Percentiles rank a stretch among this genome's conserved stretches.
Conservation (phyloP, 2,888 invertebrate species). For the Temnothorax unifasciatus region DNA sequence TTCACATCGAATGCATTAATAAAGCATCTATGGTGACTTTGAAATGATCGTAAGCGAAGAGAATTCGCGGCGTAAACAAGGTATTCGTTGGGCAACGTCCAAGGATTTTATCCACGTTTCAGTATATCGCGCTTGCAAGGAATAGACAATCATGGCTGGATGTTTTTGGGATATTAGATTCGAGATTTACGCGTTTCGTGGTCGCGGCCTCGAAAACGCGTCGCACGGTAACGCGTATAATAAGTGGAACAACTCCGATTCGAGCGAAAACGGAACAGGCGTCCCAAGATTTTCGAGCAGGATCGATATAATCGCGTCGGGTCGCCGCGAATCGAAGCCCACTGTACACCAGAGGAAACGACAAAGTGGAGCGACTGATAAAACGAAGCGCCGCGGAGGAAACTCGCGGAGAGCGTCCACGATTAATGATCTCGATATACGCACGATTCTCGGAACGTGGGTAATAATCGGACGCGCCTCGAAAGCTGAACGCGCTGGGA, state of each 20-base stretch:
- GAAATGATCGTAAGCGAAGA: too few species aligned
- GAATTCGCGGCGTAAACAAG: too few species aligned
- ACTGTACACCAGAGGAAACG: not conserved
- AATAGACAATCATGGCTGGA: too few species aligned
- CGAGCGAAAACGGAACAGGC: not conserved
- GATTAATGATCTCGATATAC: constrained; percentile 50
- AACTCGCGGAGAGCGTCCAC: constrained; percentile 26
- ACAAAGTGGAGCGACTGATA: constrained; percentile 47
- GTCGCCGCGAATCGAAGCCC: constrained; percentile 1
- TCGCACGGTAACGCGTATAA: not conserved
- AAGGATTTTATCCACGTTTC: not conserved
- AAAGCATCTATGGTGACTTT: not conserved
- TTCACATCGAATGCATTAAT: not conserved
- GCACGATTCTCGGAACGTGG: constrained; percentile 40
- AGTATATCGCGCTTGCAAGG: not conserved
- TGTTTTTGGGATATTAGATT: too few species aligned
- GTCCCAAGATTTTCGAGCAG: not conserved
- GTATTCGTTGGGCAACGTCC: not conserved
- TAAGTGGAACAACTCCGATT: not conserved
- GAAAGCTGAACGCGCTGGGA: constrained; percentile 30
- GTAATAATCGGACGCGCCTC: constrained; percentile 42
- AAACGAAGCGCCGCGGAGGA: constrained; percentile 18
- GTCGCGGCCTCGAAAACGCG: too few species aligned
- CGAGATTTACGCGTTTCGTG: too few species aligned
- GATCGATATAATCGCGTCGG: not conserved